A percentile compares a stretch with the other conserved stretches of the same genome.
These are phyloP conservation scores for Ctenomys sociabilis DNA, from an alignment of 2,113 vertebrate species.

Conservation along the genomic window DNA sequence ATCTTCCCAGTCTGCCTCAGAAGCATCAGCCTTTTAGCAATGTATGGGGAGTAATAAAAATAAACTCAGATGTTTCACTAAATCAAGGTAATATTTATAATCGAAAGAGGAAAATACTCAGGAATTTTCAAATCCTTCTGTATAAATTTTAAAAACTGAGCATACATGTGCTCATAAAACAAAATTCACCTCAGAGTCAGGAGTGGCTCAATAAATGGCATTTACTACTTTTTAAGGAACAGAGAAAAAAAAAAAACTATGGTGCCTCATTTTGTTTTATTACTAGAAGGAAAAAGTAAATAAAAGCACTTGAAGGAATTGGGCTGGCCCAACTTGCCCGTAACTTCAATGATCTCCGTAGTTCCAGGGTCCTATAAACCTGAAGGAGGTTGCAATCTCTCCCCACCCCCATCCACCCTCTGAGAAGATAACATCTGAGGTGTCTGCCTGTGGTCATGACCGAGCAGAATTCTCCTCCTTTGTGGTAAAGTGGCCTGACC, in stretches of 20 bases:
- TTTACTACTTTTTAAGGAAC: conserved; percentile 81
- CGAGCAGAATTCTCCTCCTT: background rate
- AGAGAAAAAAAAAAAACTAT: conserved; percentile 77
- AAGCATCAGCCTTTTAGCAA: conserved; percentile 18
- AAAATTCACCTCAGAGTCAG: conserved; percentile 79
- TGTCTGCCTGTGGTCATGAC: conserved; percentile 35
- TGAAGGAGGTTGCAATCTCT: background rate
- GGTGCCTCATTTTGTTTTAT: conserved; percentile 75
- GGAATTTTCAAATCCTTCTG: conserved; percentile 32
- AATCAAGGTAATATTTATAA: conserved; percentile 69
- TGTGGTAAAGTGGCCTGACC: background rate
- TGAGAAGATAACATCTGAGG: conserved; percentile 30
- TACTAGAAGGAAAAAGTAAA: conserved; percentile 49
- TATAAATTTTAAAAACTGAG: conserved; percentile 78
- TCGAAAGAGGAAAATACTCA: conserved; percentile 81
- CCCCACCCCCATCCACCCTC: background rate
- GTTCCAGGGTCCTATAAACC: conserved; percentile 38
- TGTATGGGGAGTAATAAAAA: conserved; percentile 59
- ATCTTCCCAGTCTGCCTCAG: conserved; percentile 29
- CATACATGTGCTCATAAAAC: conserved; percentile 60
- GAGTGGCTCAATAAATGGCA: conserved; percentile 70
- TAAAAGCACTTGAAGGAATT: conserved; percentile 76
- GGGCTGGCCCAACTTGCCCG: conserved; percentile 61
- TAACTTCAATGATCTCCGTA: conserved; percentile 72
- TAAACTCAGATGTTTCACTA: conserved; percentile 74